phyloP scores from a whole-genome alignment of 2,113 vertebrate species.

The Morone chrysops region DNA sequence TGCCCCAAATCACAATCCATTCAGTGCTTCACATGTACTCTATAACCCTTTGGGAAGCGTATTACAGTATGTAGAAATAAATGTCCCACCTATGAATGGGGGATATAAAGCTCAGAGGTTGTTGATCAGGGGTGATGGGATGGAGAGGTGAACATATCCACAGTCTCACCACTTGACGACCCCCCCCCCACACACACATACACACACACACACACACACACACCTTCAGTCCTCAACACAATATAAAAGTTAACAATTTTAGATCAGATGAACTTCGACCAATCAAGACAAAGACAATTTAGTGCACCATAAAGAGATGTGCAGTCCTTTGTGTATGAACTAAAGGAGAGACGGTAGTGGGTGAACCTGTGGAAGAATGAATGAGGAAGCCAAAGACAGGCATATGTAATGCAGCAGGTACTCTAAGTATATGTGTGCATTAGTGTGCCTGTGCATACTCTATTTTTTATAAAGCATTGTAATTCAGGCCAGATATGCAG shows the following conservation, averaged over 20 bases:
- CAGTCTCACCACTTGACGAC: too few relatives aligned
- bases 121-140: neutral
- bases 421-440: slow-evolving; percentile 32
- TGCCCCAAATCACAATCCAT: slow-evolving; percentile 35
- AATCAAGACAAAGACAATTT: neutral
- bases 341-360: slow-evolving; percentile 13
- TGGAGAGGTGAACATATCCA: slow-evolving; percentile 9
- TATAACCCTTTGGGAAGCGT: neutral
- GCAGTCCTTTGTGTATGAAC: slow-evolving; percentile 25
- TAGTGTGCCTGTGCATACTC: slow-evolving; percentile 43
- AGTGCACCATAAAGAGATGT: neutral
- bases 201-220: too few relatives aligned
- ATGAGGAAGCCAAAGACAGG: slow-evolving; percentile 68
- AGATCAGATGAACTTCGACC: neutral
- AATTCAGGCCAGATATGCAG: slow-evolving; percentile 49
- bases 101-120: neutral
- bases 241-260: neutral
- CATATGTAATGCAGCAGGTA: slow-evolving; percentile 31
- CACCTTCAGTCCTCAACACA: slow-evolving; percentile 7
- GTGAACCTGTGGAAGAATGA: slow-evolving; percentile 70
- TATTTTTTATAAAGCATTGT: slow-evolving; percentile 59
- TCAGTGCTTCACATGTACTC: slow-evolving; percentile 13
- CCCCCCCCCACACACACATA: too few relatives aligned
- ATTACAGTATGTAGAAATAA: neutral
- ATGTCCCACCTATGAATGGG: neutral